Base-by-base conservation (phyloP, 92 coral and sea anemone species). In the Galaxea fascicularis region DNA sequence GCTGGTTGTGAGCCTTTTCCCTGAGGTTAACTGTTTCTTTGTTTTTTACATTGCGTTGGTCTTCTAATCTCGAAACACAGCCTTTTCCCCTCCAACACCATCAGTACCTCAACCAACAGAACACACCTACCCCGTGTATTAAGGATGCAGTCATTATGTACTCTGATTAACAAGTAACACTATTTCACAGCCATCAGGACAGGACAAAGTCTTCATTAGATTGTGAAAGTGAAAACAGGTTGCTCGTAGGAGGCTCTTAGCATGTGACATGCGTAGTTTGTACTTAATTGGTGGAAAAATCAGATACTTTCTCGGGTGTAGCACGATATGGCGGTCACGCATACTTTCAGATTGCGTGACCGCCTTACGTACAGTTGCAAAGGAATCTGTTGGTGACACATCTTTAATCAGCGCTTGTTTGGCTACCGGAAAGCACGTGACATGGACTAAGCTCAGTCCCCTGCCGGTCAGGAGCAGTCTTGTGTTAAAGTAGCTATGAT, bases 401-500 rank as follows among this genome's bases (percentile, higher is more conserved):
- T 20, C 25, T 49, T 46, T 15, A 30, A 47, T 22, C 24, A 71
- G 31, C 28, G 4, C n/a, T 53, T 30, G 82, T 18, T 35, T 49
- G 74, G 60, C 65, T 20, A 47, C 11, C 63, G 27, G 35, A 65
- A 8, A 14, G 52, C 77, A 56, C 85, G 74, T 54, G 41, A 5
- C 51, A 56, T 80, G 85, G 85, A 3, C 47, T 35, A 58, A 39
- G 49, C 59, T 46, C 69, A 68, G 52, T 69, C 58, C 67, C 85
- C 85, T 80, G 85, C 85, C 85, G 85, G 85, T 70, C 85, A 80
- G 85, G 85, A 69, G 29, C 14, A 41, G 57, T 53, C 44, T 78
- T 62, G 73, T 78, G 73, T 59, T 58, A 10, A 17, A 1, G 16
- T 58, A 76, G 83, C 69, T 78, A 17, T 26, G 58, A 45, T 45